Conservation (phyloP, 2,888 invertebrate genomes). For the Drosophila lutescens region DNA sequence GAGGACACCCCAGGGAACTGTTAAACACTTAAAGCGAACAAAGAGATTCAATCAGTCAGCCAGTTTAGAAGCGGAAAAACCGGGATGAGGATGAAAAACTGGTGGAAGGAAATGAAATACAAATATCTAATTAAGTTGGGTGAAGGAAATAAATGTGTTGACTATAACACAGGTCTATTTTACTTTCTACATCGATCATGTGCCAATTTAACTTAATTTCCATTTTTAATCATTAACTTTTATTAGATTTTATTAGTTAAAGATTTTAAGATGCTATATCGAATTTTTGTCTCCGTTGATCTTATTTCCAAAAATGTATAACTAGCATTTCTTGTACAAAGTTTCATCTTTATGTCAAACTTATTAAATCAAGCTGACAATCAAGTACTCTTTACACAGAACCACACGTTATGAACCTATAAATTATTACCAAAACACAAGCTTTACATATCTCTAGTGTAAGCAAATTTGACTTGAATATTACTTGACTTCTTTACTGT, state of each 20-base stretch:
- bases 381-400: not conserved
- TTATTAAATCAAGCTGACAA: not conserved
- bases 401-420: not conserved
- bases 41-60: constrained; percentile 29
- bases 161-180: too few species aligned
- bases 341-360: not conserved
- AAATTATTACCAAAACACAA: not conserved
- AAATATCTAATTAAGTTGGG: constrained; percentile 13
- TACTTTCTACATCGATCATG: too few species aligned
- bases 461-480: not conserved
- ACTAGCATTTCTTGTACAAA: too few species aligned
- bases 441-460: not conserved
- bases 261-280: too few species aligned
- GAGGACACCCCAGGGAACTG: constrained; percentile 30
- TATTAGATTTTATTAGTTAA: too few species aligned
- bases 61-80: constrained; percentile 1
- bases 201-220: too few species aligned
- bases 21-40: constrained; percentile 32
- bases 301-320: too few species aligned
- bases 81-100: not conserved
- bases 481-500: not conserved
- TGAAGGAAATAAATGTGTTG: not conserved
- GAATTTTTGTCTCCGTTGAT: too few species aligned
- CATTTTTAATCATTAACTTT: too few species aligned
- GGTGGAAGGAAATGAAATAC: not conserved